Evolutionary conservation across 2,888 invertebrate genomes (phyloP).

Genomic region (Drosophila dives): DNA sequence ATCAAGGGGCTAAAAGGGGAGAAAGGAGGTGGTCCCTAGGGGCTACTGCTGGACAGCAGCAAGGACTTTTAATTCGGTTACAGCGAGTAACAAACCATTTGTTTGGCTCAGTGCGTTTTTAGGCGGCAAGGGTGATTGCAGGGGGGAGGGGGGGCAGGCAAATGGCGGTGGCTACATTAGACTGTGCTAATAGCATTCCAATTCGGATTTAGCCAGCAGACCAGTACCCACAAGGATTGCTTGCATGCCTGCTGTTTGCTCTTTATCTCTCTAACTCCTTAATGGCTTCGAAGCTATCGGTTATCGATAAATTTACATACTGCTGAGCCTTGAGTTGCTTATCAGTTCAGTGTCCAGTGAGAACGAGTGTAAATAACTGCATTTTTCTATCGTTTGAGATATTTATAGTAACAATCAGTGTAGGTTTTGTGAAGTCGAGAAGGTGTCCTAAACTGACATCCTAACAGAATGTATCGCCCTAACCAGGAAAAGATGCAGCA

Average conservation of each 20-base stretch:
- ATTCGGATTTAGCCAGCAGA: constrained; percentile 38
- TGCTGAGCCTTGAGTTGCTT: not conserved
- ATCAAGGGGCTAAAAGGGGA: constrained; percentile 15
- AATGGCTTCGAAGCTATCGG: constrained; percentile 2
- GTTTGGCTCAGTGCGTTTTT: constrained; percentile 33
- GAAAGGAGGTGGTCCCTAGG: constrained; percentile 3
- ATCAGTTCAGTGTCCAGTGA: not conserved
- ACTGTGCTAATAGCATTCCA: constrained; percentile 54
- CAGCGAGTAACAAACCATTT: constrained; percentile 54
- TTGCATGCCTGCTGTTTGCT: constrained; percentile 3
- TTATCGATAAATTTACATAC: constrained; percentile 8
- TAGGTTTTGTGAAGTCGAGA: too few species aligned
- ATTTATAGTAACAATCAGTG: too few species aligned
- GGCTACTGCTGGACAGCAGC: constrained; percentile 17
- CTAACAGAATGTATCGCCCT: too few species aligned
- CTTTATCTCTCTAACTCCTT: not conserved
- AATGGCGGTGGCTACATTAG: constrained; percentile 37
- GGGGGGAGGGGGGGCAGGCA: not conserved
- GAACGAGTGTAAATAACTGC: not conserved
- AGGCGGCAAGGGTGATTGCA: not conserved
- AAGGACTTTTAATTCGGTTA: constrained; percentile 74
- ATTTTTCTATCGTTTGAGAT: not conserved
- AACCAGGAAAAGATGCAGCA: too few species aligned
- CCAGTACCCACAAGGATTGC: constrained; percentile 20
- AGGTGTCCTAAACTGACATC: too few species aligned